Conservation (phyloP, 1,140 invertebrate species). For the Drosophila suzukii region DNA sequence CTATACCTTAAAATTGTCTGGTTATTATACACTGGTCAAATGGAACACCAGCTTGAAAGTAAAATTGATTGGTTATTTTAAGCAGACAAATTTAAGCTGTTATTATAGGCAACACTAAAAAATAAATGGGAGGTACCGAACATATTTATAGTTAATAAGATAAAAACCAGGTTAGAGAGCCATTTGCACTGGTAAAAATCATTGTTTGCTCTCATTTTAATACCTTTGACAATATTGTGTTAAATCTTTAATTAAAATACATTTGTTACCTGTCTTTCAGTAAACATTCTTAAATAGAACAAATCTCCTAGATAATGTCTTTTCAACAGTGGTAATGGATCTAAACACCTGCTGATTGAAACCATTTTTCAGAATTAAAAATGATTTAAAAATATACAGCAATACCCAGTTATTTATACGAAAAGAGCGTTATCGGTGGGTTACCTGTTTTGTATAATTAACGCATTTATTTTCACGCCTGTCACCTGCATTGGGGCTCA, state of each 20-base stretch:
- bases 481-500: slow-evolving; percentile 38
- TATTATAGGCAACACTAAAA: slow-evolving; percentile 9
- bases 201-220: no score
- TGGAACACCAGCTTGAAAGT: background rate
- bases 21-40: slow-evolving; percentile 1
- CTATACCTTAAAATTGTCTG: slow-evolving; percentile 2
- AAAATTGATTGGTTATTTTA: slow-evolving; percentile 1
- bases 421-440: slow-evolving; percentile 1
- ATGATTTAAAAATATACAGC: slow-evolving; percentile 2
- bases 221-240: no score
- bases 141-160: background rate
- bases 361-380: slow-evolving; percentile 38
- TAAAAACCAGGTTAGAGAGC: background rate
- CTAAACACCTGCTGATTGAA: slow-evolving; percentile 2
- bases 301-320: background rate
- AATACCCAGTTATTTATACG: background rate
- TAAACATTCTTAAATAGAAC: background rate
- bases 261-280: background rate
- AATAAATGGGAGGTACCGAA: slow-evolving; percentile 1
- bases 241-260: no score
- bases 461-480: slow-evolving; percentile 54
- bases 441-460: slow-evolving; percentile 44
- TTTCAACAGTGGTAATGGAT: background rate
- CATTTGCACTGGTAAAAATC: background rate
- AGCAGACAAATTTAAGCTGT: background rate